Conservation (phyloP, 2,888 invertebrate species). For the Hirtodrosophila histrioides region DNA sequence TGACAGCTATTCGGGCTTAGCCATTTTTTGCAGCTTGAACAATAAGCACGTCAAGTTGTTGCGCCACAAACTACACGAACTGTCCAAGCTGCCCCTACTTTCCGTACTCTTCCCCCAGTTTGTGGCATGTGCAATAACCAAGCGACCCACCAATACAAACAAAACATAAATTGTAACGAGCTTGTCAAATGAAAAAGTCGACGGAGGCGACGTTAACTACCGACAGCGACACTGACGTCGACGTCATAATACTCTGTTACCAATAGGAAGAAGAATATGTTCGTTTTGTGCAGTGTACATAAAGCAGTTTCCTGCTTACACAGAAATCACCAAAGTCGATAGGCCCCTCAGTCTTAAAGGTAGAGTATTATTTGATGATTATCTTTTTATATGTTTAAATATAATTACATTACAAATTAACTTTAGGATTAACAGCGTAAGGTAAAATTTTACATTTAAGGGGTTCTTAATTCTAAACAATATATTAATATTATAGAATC, state of each 20-base stretch:
- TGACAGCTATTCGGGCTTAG: conserved; percentile 54
- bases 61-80: conserved; percentile 15
- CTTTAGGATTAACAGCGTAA: too few relatives aligned
- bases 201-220: conserved; percentile 27
- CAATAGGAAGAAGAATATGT: too few relatives aligned
- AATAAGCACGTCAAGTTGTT: conserved; percentile 42
- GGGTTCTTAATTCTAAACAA: too few relatives aligned
- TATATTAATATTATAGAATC: too few relatives aligned
- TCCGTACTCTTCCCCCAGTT: not conserved
- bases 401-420: too few relatives aligned
- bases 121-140: conserved; percentile 18
- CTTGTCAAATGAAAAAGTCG: conserved; percentile 54
- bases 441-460: too few relatives aligned
- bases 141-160: conserved; percentile 52
- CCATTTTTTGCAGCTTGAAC: conserved; percentile 19
- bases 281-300: too few relatives aligned
- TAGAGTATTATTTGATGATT: too few relatives aligned
- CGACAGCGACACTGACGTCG: conserved; percentile 12
- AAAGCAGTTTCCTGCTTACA: too few relatives aligned
- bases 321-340: too few relatives aligned
- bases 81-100: not conserved
- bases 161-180: conserved; percentile 72
- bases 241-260: conserved; percentile 18
- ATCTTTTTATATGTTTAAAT: too few relatives aligned
- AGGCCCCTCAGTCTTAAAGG: too few relatives aligned